Evolutionary conservation across 2,888 invertebrate genomes (phyloP).

Genomic region (Pollenia labialis): DNA sequence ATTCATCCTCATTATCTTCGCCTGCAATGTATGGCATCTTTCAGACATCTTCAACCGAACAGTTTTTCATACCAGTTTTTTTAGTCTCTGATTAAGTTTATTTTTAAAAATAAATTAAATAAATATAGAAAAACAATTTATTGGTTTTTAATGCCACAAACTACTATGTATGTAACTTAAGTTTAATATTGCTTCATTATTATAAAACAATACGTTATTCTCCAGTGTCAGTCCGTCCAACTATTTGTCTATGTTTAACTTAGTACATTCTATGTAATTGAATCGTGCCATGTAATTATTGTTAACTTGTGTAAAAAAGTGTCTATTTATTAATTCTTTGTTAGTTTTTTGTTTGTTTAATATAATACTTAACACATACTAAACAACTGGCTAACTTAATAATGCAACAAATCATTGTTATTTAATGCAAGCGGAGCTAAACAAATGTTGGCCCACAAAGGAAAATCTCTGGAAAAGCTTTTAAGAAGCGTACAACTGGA

Average conservation of each 20-base stretch:
- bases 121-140: conserved; percentile 42
- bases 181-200: conserved; percentile 14
- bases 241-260: conserved; percentile 23
- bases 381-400: conserved; percentile 54
- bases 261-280: conserved; percentile 44
- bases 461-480: too few relatives aligned
- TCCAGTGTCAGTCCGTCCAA: conserved; percentile 4
- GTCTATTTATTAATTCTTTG: conserved; percentile 58
- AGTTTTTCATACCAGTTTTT: conserved; percentile 7
- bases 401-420: conserved; percentile 31
- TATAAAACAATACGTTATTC: conserved; percentile 11
- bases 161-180: not conserved
- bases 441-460: conserved; percentile 34
- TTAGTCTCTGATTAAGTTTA: conserved; percentile 38
- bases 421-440: not conserved
- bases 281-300: conserved; percentile 65
- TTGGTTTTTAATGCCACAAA: conserved; percentile 43
- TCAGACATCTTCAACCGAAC: not conserved
- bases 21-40: not conserved
- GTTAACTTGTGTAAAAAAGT: conserved; percentile 56
- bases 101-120: conserved; percentile 23
- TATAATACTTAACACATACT: conserved; percentile 40
- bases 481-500: too few relatives aligned
- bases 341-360: not conserved
- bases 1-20: not conserved